Percentiles rank a stretch among this genome's conserved stretches.
These are phyloP conservation scores for Lysandra coridon DNA, from an alignment of 2,888 invertebrate species.

Conservation along the genomic window DNA sequence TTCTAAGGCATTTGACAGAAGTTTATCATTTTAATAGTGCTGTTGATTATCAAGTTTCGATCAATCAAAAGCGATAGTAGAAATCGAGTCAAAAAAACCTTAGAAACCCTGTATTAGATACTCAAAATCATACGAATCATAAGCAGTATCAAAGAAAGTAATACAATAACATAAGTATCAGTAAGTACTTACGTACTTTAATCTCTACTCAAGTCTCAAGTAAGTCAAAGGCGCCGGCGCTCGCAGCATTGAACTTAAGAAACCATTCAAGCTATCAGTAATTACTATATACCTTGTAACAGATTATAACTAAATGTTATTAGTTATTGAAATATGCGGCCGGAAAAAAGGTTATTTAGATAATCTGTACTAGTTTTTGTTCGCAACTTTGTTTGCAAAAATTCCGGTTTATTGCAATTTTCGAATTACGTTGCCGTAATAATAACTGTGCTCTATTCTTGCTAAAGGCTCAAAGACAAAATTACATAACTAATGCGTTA, in stretches of 20 bases:
- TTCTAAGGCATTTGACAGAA: too few species aligned
- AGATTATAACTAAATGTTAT: conserved; percentile 10
- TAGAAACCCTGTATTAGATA: background rate
- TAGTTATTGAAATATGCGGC: background rate
- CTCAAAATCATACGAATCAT: background rate
- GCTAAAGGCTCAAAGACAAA: too few species aligned
- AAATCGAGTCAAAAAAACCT: too few species aligned
- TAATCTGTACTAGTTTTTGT: too few species aligned
- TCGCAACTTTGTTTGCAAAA: too few species aligned
- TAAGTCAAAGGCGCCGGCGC: conserved; percentile 54
- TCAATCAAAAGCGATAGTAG: too few species aligned
- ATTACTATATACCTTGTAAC: conserved; percentile 18
- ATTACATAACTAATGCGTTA: too few species aligned
- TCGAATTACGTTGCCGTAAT: too few species aligned
- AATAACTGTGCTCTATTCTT: too few species aligned
- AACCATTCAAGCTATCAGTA: conserved; percentile 35
- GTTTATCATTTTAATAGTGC: too few species aligned
- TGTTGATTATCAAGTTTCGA: too few species aligned
- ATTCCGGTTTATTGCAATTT: too few species aligned
- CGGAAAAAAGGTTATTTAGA: background rate
- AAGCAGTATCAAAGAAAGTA: background rate
- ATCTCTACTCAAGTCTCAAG: conserved; percentile 36
- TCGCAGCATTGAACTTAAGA: conserved; percentile 40
- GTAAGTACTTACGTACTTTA: background rate
- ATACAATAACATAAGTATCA: background rate